A percentile compares a stretch with the other conserved stretches of the same genome.
Conservation (phyloP, 2,797 vertebrate species). For the Enteromius trimaculatus region DNA sequence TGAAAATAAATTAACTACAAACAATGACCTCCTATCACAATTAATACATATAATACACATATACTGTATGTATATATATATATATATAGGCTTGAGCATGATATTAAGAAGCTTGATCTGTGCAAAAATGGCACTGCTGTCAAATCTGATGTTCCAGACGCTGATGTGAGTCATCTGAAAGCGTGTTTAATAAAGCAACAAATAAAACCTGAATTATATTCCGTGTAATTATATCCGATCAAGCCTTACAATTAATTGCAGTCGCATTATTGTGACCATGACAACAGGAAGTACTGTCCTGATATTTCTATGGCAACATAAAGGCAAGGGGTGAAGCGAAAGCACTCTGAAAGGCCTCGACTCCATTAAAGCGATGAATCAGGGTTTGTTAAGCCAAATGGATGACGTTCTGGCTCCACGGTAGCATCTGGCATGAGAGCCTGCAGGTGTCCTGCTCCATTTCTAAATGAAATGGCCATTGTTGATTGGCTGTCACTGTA, state of each 20-base stretch:
- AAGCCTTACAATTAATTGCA: constrained; percentile 10
- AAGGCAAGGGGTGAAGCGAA: constrained; percentile 57
- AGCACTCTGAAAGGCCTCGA: constrained; percentile 43
- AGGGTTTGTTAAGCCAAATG: constrained; percentile 43
- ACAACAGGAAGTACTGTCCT: constrained; percentile 65
- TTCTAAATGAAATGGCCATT: constrained; percentile 36
- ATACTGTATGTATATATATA: no score
- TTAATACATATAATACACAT: no score
- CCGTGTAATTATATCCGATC: constrained; percentile 59
- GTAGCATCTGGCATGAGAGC: constrained; percentile 32
- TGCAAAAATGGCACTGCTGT: not conserved
- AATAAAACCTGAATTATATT: constrained; percentile 9
- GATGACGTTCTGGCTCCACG: constrained; percentile 21
- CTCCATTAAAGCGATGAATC: constrained; percentile 54
- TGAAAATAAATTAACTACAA: no score
- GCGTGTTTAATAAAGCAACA: constrained; percentile 12
- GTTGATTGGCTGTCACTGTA: constrained; percentile 45
- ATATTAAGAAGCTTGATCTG: not conserved
- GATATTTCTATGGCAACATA: constrained; percentile 58
- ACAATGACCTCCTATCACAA: no score
- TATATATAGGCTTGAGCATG: not conserved
- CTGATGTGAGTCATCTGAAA: not conserved
- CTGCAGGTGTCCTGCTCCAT: constrained; percentile 51
- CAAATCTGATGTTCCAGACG: not conserved
- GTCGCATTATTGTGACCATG: constrained; percentile 62